A percentile compares a stretch with the other conserved stretches of the same genome.
phyloP scores from a whole-genome alignment of 2,888 invertebrate species.

The Cephus pulcher region DNA sequence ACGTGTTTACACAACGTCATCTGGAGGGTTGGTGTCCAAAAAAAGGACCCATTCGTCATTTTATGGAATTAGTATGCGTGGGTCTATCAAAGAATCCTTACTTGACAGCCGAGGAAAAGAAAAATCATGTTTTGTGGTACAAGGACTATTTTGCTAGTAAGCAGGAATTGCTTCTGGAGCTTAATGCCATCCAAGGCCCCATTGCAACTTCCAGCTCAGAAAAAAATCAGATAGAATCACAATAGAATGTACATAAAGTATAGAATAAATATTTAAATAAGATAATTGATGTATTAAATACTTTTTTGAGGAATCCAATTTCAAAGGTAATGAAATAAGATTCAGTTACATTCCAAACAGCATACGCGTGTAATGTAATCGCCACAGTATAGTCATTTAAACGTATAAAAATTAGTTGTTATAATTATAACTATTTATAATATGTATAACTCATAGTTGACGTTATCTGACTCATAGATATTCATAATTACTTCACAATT shows the following conservation, averaged over 20 bases:
- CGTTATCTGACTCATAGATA: neutral
- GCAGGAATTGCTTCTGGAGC: constrained; percentile 75
- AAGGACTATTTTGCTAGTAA: constrained; percentile 89
- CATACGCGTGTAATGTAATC: neutral
- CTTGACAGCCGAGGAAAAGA: constrained; percentile 87
- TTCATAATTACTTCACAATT: neutral
- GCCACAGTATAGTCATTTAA: neutral
- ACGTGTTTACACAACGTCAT: constrained; percentile 90
- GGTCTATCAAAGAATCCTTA: constrained; percentile 96
- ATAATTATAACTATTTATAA: neutral
- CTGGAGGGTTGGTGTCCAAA: constrained; percentile 91
- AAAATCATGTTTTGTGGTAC: constrained; percentile 92
- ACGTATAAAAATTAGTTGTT: neutral
- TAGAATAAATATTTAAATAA: neutral
- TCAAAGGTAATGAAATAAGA: neutral
- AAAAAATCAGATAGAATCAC: neutral
- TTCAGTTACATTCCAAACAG: neutral
- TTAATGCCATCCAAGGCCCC: constrained; percentile 69
- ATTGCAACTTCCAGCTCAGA: neutral
- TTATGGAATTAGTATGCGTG: constrained; percentile 95
- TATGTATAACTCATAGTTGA: neutral
- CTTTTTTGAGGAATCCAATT: neutral
- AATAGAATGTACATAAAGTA: neutral
- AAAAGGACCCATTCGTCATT: constrained; percentile 92
- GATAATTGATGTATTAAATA: neutral